phyloP scores from a whole-genome alignment of 2,888 invertebrate species.

The Diplolepis rosae region DNA sequence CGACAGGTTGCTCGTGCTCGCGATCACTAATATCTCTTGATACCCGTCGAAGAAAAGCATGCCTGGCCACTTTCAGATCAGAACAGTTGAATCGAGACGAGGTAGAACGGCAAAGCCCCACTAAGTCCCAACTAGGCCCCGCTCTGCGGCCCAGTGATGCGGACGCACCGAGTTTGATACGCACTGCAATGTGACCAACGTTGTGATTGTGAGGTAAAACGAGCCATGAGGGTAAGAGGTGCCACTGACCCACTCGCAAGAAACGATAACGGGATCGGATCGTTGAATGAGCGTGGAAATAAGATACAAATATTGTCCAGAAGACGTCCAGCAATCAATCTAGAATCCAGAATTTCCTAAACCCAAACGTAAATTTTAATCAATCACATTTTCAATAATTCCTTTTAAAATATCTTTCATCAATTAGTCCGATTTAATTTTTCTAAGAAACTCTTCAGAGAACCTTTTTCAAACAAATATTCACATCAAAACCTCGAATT shows the following conservation, averaged over 20 bases:
- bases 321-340: background rate
- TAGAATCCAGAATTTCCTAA: background rate
- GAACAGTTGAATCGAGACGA: conserved; percentile 30
- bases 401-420: too few species aligned
- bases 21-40: conserved; percentile 66
- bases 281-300: conserved; percentile 52
- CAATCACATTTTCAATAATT: background rate
- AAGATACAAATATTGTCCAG: conserved; percentile 25
- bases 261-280: conserved; percentile 71
- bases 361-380: background rate
- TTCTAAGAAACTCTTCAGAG: too few species aligned
- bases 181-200: conserved; percentile 35
- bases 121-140: conserved; percentile 53
- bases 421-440: too few species aligned
- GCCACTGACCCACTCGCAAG: conserved; percentile 71
- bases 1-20: conserved; percentile 60
- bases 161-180: conserved; percentile 47
- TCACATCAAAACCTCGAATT: too few species aligned
- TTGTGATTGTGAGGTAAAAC: conserved; percentile 47
- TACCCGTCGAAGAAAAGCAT: conserved; percentile 60
- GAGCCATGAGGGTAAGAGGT: conserved; percentile 49
- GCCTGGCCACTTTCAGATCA: conserved; percentile 63
- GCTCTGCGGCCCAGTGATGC: conserved; percentile 48
- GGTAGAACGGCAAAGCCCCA: conserved; percentile 22
- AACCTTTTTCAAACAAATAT: too few species aligned